Percentiles rank a stretch among this genome's conserved stretches.
Conservation (phyloP, 2,888 invertebrate genomes). For the Chalcis sispes region DNA sequence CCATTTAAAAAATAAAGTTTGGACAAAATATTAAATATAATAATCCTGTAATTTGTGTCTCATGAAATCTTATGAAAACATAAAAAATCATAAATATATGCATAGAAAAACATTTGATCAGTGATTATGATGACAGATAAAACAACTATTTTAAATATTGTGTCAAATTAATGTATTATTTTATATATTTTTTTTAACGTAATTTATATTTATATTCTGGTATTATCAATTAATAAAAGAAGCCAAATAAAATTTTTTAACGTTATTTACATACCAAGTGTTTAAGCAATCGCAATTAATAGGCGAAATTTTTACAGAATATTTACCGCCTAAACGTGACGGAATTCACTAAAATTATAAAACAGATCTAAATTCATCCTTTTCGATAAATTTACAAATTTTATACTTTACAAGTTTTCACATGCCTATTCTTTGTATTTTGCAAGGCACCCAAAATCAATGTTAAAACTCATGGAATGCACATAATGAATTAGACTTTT, state of each 20-base stretch:
- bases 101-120: conserved; percentile 50
- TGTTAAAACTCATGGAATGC: conserved; percentile 55
- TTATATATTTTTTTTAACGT: conserved; percentile 29
- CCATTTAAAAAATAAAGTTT: conserved; percentile 6
- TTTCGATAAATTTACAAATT: conserved; percentile 51
- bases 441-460: conserved; percentile 52
- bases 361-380: conserved; percentile 35
- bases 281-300: conserved; percentile 37
- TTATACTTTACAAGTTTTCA: conserved; percentile 54
- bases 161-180: conserved; percentile 47
- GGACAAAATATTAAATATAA: conserved; percentile 4
- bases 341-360: conserved; percentile 29
- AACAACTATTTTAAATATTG: conserved; percentile 26
- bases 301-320: conserved; percentile 45
- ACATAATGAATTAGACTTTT: conserved; percentile 42
- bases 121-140: conserved; percentile 36
- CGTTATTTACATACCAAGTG: conserved; percentile 54
- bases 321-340: conserved; percentile 36
- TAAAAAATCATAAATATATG: conserved; percentile 21
- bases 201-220: conserved; percentile 46
- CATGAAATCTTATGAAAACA: conserved; percentile 28
- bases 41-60: conserved; percentile 21
- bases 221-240: conserved; percentile 46
- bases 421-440: conserved; percentile 39
- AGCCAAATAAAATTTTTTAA: conserved; percentile 48